These are phyloP conservation scores for Typhlomys cinereus DNA, from an alignment of 2,113 vertebrate species.

Conservation along the genomic window DNA sequence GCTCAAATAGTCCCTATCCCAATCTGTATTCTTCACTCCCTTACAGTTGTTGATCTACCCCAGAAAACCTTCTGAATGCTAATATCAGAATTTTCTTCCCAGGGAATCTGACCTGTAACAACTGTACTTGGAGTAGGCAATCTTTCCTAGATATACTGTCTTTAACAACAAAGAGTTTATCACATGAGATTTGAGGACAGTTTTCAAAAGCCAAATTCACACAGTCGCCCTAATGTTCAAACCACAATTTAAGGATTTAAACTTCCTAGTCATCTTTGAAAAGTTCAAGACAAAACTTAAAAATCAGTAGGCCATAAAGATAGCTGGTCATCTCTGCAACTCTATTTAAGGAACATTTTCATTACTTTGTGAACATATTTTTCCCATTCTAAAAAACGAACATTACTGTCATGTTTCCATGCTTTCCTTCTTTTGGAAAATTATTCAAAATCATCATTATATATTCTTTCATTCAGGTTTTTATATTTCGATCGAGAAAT, in stretches of 20 bases:
- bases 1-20: background rate
- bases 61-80: background rate
- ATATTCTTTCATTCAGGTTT: background rate
- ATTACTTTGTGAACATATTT: constrained; percentile 28
- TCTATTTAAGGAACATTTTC: constrained; percentile 22
- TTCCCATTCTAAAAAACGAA: constrained; percentile 28
- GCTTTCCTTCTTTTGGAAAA: constrained; percentile 35
- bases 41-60: background rate
- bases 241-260: constrained; percentile 55
- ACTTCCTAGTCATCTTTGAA: constrained; percentile 21
- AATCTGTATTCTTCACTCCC: background rate
- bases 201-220: constrained; percentile 48
- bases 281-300: constrained; percentile 34
- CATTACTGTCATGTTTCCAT: constrained; percentile 17
- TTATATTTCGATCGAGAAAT: constrained; percentile 25
- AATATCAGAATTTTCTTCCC: constrained; percentile 18
- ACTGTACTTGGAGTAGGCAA: background rate
- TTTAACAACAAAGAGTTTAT: constrained; percentile 42
- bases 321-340: background rate
- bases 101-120: background rate
- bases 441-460: background rate
- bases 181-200: background rate
- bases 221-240: background rate
- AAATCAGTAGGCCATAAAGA: constrained; percentile 12
- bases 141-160: constrained; percentile 22